Evolutionary conservation across 2,888 invertebrate genomes (phyloP), one percentile per base, ranked within the genome.

Genomic region (Malacosoma neustria): DNA sequence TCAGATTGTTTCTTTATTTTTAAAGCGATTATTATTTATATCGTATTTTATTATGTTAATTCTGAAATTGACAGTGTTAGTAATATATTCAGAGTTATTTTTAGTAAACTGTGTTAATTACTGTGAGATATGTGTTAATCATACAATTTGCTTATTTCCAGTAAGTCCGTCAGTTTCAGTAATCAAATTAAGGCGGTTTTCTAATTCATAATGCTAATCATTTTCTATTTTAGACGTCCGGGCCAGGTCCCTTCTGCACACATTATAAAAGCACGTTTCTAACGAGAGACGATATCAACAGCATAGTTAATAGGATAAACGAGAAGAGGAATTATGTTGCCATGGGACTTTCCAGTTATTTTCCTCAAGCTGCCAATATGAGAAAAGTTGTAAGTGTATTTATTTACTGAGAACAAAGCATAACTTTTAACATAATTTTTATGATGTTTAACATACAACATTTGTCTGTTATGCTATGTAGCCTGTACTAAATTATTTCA

Each of bases 301-400:
- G 62, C 9, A 61, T 85, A 30, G 43, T 81, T 12, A 49, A 61
- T 32, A 70, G 57, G 50, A 72, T 84, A 11, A 84, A 85, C 45
- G 65, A 71, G 35, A 63, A 67, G 33, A 62, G 84, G 46, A 72
- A 76, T 48, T 75, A 67, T 42, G 57, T 85, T 14, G 80, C 84
- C 9, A 45, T 54, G 43, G 80, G 81, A 1, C 43, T 56, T 9
- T 64, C 73, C 2, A 67, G 55, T 39, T 53, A 55, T 14, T 51
- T 80, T 11, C 77, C 81, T 1, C 57, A 61, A 32, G 81, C 80
- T 9, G 80, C 80, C 11, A 77, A 85, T 46, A 84, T 85, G 81
- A 73, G 61, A 36, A 75, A 72, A 69, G 54, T 82, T 38, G 82
- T 85, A 45, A 58, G 71, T 46, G 32, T 4, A 13, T 13, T 1